Evolutionary conservation across 2,888 invertebrate species (phyloP), one percentile per base, ranked within the genome.

Genomic region (Exephanes ischioxanthus): DNA sequence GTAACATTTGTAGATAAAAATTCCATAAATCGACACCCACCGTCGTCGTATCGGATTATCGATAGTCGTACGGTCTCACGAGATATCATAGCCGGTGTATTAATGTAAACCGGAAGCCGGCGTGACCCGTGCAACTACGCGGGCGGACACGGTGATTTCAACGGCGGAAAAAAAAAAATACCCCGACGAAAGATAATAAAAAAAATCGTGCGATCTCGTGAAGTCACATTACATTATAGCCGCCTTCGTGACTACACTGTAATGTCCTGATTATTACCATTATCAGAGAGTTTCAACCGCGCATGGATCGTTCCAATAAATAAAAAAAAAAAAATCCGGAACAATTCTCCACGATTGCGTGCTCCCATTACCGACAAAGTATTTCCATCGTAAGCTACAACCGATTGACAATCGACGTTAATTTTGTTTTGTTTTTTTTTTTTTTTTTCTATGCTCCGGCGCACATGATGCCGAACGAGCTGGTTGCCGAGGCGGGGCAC

Each of bases 41-140:
- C 90, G 66, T 75, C 80, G 92, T 92, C 93, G 89, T 92, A 93
- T 93, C 93, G 87, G 90, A 92, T 93, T 92, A 93, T 92, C 90
- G 89, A 75, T 76, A 83, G 89, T 90, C 89, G 45, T 91, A 92
- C 89, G 91, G 91, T 93, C 90, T 91, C 91, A 89, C 90, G 89
- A 88, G 88, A 79, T 80, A 63, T 61, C 61, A 30, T 63, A 63
- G 63, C 33, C n/a, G 63, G 14, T n/a, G 63, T 33, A 33, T 30
- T 72, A 58, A 76, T 80, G 76, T 72, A 83, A 58, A 67, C 61
- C 76, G 76, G 76, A 80, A 85, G 76, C 80, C 58, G 61, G 45
- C 66, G 48, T 53, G 83, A 75, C 67, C 58, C 92, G 7, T 92
- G 91, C 89, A 91, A 92, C 93, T 92, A 92, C 92, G 91, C 84